Percentiles rank a stretch among this genome's conserved stretches.
phyloP scores from a whole-genome alignment of 2,113 vertebrate genomes.

The Callithrix jacchus region DNA sequence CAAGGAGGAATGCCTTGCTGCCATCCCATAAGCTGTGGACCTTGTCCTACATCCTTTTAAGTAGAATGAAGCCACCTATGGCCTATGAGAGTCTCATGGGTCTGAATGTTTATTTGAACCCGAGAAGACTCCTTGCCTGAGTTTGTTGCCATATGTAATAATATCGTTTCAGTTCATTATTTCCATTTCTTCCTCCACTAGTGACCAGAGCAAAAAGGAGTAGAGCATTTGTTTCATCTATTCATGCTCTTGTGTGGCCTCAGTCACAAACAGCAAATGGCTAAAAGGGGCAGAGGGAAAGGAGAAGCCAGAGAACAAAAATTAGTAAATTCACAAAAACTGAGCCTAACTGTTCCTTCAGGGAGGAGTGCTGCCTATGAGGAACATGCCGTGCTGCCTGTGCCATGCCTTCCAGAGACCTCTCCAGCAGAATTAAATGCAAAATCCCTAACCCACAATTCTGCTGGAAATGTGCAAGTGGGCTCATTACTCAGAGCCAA shows the following conservation, averaged over 20 bases:
- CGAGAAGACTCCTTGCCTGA: not conserved
- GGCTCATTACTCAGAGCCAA: constrained; percentile 75
- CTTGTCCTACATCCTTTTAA: not conserved
- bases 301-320: constrained; percentile 13
- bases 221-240: not conserved
- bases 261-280: not conserved
- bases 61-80: not conserved
- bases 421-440: constrained; percentile 34
- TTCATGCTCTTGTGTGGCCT: not conserved
- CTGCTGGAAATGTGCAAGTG: constrained; percentile 70
- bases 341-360: not conserved
- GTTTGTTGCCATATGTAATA: constrained; percentile 9
- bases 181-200: constrained; percentile 41
- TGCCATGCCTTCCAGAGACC: not conserved
- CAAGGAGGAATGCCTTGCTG: not conserved
- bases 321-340: not conserved
- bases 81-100: not conserved
- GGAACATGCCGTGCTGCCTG: not conserved
- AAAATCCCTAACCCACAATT: constrained; percentile 67
- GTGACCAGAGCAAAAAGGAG: not conserved
- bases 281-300: not conserved
- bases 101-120: constrained; percentile 1
- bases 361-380: not conserved
- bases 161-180: constrained; percentile 39
- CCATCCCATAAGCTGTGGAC: too few relatives aligned